Evolutionary conservation across 1,140 invertebrate species (phyloP), one percentile per base, ranked within the genome.

Genomic region (Lucilia cuprina): DNA sequence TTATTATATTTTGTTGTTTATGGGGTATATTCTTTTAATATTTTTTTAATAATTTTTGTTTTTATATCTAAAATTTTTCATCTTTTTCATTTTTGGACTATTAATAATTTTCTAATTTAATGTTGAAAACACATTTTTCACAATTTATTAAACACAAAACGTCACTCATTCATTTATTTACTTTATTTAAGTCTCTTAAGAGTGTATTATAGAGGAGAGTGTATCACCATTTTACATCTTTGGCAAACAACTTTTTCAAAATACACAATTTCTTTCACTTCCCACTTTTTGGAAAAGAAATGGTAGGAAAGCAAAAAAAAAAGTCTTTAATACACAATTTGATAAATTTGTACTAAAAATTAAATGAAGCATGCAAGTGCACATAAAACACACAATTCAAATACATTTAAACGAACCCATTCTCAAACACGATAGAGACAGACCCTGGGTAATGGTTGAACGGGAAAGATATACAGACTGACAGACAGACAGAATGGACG

Each of bases 331-430:
- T 21, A 70, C 65, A 70, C 65, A 21, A 70, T 70, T 70, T 70
- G 65, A 70, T 70, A 70, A 70, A 70, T 70, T 70, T 70, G 65
- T 70, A 70, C 65, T 70, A 70, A 70, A 70, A 70, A 70, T 70
- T 70, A 70, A 70, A 70, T 70, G 65, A 70, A 70, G 65, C 65
- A 70, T 70, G 65, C 65, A 70, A 70, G 65, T 70, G 65, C 65
- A 70, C 65, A 70, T 21, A 70, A 60, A 60, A 60, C 55, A 60
- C n/a, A 60, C 55, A 60, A 60, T 60, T 60, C 55, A n/a, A 60
- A 2, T n/a, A 60, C 13, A n/a, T 60, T 7, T 14, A 30, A 17
- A 17, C 55, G 1, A 17, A 17, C 14, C 55, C 14, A 60, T n/a
- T 60, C 14, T 60, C 14, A 60, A 60, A 60, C 55, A 60, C 55